Evolutionary conservation across 2,113 vertebrate genomes (phyloP), one percentile per base, ranked within the genome.

Genomic region (Spheniscus mendiculus): DNA sequence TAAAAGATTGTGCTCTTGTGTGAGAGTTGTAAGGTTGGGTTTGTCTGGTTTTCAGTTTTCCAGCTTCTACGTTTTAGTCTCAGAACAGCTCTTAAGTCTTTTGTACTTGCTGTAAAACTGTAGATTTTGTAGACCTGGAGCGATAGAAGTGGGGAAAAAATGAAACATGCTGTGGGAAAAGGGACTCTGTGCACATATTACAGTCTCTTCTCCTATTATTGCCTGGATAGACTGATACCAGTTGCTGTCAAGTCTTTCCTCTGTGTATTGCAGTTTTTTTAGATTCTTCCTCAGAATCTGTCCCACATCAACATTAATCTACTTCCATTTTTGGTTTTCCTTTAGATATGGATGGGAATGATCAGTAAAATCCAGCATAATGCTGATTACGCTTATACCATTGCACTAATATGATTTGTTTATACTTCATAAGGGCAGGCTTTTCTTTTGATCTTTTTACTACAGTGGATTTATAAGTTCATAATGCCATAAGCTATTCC

Each of bases 11-110:
- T 84, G 36, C 61, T 84, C 49, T 65, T 79, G 27, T 67, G 61
- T 52, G 38, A 91, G 44, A 67, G 14, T 38, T 52, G 53, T 30
- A 67, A 58, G 25, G 9, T 45, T 91, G 49, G 17, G 22, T 73
- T 92, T 47, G 26, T 83, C 78, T 61, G 87, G 32, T 66, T 91
- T 82, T 82, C 6, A 3, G 44, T 87, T 93, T 93, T 82, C 32
- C 26, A 90, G 40, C 49, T 85, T 62, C 56, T 62, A 14, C 0
- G 1, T 91, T 91, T 73, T 42, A 90, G 71, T 66, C 87, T 96
- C 93, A 77, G 67, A 83, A 62, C 67, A 87, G n/a, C 89, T 96
- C 66, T 95, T 87, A 94, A 87, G 62, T 76, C 62, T n/a, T 95
- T 93, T 63, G 47, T 91, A 61, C 67, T 87, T 69, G 59, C 47